phyloP scores from a whole-genome alignment of 2,888 invertebrate genomes.

The Acholoe squamosa region DNA sequence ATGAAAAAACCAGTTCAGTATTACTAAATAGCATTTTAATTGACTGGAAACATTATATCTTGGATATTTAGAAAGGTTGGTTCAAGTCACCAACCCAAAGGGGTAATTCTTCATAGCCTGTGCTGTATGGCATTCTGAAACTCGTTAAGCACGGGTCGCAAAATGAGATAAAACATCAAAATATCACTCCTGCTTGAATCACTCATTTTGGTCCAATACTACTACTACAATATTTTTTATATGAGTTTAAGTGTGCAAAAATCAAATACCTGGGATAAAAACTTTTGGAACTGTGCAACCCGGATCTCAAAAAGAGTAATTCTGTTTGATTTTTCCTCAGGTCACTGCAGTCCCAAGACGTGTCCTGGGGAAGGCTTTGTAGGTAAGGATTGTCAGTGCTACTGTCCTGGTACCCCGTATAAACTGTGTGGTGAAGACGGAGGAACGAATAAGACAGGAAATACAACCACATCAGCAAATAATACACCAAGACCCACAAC shows the following conservation, averaged over 20 bases:
- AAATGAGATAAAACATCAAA: not conserved
- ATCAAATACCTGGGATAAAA: too few relatives aligned
- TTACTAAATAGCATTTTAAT: not conserved
- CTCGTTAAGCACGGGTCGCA: too few relatives aligned
- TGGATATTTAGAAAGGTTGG: too few relatives aligned
- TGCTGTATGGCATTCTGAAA: too few relatives aligned
- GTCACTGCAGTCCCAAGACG: slow-evolving; percentile 64
- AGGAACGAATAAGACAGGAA: not conserved
- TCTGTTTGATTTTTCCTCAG: slow-evolving; percentile 59
- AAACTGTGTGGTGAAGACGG: slow-evolving; percentile 62
- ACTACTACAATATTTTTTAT: not conserved
- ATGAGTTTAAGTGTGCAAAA: not conserved
- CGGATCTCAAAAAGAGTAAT: not conserved
- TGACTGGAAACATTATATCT: not conserved
- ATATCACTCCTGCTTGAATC: not conserved
- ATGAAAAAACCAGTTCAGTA: too few relatives aligned
- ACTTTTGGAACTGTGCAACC: too few relatives aligned
- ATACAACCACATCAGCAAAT: too few relatives aligned
- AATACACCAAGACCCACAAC: too few relatives aligned
- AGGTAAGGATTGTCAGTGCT: slow-evolving; percentile 74
- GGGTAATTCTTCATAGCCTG: too few relatives aligned
- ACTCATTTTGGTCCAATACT: not conserved
- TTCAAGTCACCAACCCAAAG: too few relatives aligned
- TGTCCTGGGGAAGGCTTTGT: slow-evolving; percentile 74
- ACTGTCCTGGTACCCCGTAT: slow-evolving; percentile 72